phyloP scores from a whole-genome alignment of 2,113 vertebrate genomes.

The Meleagris gallopavo region DNA sequence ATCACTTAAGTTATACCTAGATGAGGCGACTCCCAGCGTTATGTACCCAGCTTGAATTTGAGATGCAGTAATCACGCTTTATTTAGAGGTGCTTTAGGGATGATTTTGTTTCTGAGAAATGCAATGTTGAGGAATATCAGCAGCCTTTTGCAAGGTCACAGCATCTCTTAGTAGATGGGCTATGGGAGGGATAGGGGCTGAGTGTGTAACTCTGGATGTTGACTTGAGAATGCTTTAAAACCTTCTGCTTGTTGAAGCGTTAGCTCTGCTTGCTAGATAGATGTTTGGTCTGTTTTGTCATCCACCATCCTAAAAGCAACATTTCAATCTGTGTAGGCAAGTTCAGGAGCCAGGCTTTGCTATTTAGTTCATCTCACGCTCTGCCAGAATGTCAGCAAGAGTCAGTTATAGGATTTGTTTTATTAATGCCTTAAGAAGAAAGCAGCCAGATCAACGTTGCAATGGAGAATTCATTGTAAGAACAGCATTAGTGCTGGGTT shows the following conservation, averaged over 20 bases:
- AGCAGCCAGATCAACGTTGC: rapidly evolving
- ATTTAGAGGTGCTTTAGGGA: not conserved
- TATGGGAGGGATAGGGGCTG: not conserved
- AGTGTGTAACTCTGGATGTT: not conserved
- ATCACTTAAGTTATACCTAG: not conserved
- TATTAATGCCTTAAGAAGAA: rapidly evolving
- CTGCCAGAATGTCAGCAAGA: not conserved
- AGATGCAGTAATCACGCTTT: not conserved
- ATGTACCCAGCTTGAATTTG: not conserved
- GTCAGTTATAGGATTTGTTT: not conserved
- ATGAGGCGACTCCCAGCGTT: not conserved
- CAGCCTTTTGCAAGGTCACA: not conserved
- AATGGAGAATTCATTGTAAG: not conserved
- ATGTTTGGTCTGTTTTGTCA: not conserved
- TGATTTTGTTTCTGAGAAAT: not conserved
- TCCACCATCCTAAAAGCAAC: not conserved
- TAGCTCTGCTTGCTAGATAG: not conserved
- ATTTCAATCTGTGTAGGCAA: rapidly evolving
- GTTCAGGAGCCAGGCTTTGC: not conserved
- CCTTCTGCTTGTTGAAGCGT: not conserved
- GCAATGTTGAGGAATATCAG: not conserved
- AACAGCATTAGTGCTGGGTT: rapidly evolving
- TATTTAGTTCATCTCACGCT: not conserved
- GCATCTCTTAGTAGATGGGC: too few species aligned
- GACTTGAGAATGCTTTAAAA: not conserved